Base-by-base conservation (phyloP, 2,113 vertebrate species). In the Sceloporus tristichus region DNA sequence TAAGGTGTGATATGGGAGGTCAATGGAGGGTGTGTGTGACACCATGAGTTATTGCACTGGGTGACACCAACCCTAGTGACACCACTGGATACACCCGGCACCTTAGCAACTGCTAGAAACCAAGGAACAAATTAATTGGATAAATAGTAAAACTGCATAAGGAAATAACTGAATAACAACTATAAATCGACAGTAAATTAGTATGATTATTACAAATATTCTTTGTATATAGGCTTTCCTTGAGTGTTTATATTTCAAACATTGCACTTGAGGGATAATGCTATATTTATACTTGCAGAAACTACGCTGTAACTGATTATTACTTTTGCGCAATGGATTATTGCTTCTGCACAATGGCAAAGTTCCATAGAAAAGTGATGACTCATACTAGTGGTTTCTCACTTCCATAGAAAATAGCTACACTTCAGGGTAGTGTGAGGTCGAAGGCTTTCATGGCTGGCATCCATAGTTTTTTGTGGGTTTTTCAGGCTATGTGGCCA, bases 151-250 rank as follows among this genome's bases (percentile, higher is more conserved):
- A 68, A 38, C 75, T 21, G 56, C 71, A 27, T 19, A 54, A 59
- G 71, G 21, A 75, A 38, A 27, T 23, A 13, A 66, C 5, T 70
- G 66, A 71, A 59, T 59, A 75, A 85, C 13, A n/a, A 59, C 34
- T 34, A 34, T 76, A 75, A 85, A 62, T 75, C 75, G 54, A 85
- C 71, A 85, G 71, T 75, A 75, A 76, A 75, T 75, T 85, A 40
- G 19, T 75, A 38, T 62, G 27, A 59, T 85, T 76, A 48, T 29
- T 38, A n/a, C 71, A 38, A 84, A 75, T 48, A 48, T 48, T 48
- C 42, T 48, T 48, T 48, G 42, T 48, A 48, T 75, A 54, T 54
- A 62, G 29, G 34, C n/a, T 38, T 82, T 59, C 10, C 18, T 85
- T 75, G 27, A 75, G 19, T 40, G 83, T 62, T 75, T 27, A 19